These are phyloP conservation scores for Coelopa frigida DNA, from an alignment of 1,140 invertebrate species.

Conservation along the genomic window DNA sequence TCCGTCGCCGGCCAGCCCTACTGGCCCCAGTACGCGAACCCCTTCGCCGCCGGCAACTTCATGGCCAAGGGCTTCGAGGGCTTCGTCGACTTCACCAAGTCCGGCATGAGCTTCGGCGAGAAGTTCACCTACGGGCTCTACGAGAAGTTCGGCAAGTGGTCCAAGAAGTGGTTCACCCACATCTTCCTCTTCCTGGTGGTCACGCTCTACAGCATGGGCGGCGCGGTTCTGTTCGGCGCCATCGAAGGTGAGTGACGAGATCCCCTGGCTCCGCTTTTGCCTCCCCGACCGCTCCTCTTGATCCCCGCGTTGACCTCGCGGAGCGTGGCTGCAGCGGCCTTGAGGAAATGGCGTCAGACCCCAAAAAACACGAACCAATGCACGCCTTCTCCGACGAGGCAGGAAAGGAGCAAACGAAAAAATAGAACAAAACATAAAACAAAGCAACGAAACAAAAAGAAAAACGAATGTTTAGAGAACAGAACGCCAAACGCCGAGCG, in stretches of 20 bases:
- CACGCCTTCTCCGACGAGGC: too few relatives aligned
- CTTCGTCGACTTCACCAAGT: conserved; percentile 71
- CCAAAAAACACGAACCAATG: too few relatives aligned
- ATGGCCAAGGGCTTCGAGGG: conserved; percentile 68
- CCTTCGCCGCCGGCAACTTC: conserved; percentile 61
- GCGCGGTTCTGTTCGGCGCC: conserved; percentile 66
- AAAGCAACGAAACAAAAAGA: too few relatives aligned
- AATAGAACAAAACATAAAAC: too few relatives aligned
- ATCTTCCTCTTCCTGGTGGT: conserved; percentile 73
- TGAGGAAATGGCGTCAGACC: too few relatives aligned
- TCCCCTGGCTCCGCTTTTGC: too few relatives aligned
- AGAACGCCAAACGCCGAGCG: too few relatives aligned
- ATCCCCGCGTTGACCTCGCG: not conserved
- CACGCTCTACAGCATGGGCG: conserved; percentile 66
- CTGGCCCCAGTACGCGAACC: conserved; percentile 48
- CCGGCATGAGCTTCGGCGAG: conserved; percentile 71
- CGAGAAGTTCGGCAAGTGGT: conserved; percentile 66
- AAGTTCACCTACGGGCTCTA: conserved; percentile 73
- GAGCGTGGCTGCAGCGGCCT: not conserved
- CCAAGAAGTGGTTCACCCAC: conserved; percentile 81
- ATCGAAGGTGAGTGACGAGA: conserved; percentile 69
- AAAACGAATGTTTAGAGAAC: too few relatives aligned
- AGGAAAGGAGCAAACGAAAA: too few relatives aligned
- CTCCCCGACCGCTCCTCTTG: too few relatives aligned
- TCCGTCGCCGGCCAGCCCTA: conserved; percentile 26